Evolutionary conservation across 2,888 invertebrate species (phyloP), one percentile per base, ranked within the genome.

Genomic region (Eutolmus rufibarbis): DNA sequence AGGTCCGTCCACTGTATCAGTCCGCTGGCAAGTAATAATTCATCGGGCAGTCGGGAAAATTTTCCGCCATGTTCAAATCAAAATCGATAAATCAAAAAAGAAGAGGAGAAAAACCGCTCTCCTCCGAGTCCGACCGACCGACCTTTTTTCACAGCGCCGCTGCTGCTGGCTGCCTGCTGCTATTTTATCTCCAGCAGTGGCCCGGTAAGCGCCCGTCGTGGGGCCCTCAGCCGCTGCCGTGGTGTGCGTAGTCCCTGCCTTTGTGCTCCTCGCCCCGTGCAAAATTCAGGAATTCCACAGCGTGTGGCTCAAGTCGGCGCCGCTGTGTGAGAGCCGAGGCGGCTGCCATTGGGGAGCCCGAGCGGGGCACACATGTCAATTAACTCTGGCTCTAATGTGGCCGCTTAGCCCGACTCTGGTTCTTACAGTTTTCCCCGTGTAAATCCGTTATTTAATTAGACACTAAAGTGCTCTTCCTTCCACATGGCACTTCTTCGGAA

Each of bases 31-130:
- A 84, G 66, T 66, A 66, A 84, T 84, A 84, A 84, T 66, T 84
- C 82, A 84, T 66, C 66, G 51, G 66, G 40, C n/a, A 84, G 82
- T 66, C 66, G 19, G 66, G 82, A 66, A 43, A 37, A 66, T 66
- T 66, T 66, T 84, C 66, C 82, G 82, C 82, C 82, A 84, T 84
- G 82, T 84, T 84, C 82, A 84, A 84, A 84, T 84, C 82, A 84
- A 84, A 84, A 84, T 84, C 82, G 82, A 84, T 84, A 84, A 84
- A 84, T 84, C 82, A 84, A 84, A 84, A 84, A 84, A 84, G 82
- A 79, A 79, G 82, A 82, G 66, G 66, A 84, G 66, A 84, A 84
- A 84, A 84, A 66, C 66, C 37, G n/a, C 76, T 37, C 34, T 37
- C n/a, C 34, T 76, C n/a, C 76, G 74, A 74, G 43, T 46, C 34